A percentile compares a stretch with the other conserved stretches of the same genome.
These are phyloP conservation scores for Glyptemys insculpta DNA, from an alignment of 2,797 vertebrate genomes.

Conservation along the genomic window DNA sequence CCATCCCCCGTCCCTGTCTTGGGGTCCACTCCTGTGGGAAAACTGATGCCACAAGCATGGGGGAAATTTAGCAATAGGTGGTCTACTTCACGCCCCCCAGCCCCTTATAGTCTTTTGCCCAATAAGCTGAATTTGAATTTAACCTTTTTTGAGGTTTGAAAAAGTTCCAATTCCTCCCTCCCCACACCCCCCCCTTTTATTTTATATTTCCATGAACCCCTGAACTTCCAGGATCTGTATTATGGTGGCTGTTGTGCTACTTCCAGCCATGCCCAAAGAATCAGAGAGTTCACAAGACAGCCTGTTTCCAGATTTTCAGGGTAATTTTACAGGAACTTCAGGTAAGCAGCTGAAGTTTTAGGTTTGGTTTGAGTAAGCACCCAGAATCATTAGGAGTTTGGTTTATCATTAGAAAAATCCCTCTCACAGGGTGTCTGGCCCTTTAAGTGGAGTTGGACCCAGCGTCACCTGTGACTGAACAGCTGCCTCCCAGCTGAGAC, in stretches of 20 bases:
- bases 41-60: neutral
- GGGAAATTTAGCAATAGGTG: neutral
- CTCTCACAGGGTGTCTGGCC: no score
- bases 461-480: neutral
- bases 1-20: rapidly evolving
- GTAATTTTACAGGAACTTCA: neutral
- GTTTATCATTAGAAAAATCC: neutral
- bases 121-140: neutral
- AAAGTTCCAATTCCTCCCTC: neutral
- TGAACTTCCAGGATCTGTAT: rapidly evolving
- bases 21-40: neutral
- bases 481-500: neutral
- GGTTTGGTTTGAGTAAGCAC: neutral
- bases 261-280: neutral
- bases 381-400: neutral
- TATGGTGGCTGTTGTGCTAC: neutral
- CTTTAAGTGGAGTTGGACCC: neutral
- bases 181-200: neutral
- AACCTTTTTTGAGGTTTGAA: neutral
- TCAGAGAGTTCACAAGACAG: neutral
- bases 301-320: neutral
- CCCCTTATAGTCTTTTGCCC: neutral
- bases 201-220: neutral
- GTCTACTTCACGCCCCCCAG: rapidly evolving
- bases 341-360: neutral